Conservation (phyloP, 2,888 invertebrate species). For the Baronia brevicornis region DNA sequence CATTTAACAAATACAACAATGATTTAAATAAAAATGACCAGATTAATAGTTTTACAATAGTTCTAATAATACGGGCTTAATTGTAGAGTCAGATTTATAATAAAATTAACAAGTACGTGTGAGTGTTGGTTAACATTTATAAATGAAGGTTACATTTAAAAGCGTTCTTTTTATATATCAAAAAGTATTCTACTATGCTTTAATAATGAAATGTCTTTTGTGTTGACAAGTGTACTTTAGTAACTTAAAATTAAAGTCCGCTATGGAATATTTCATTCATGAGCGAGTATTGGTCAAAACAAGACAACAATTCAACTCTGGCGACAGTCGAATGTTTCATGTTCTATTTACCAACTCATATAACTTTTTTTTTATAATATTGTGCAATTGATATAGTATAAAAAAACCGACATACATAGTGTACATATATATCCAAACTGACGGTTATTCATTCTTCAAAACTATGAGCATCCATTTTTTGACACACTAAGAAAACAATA, state of each 20-base stretch:
- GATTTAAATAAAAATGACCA: conserved; percentile 75
- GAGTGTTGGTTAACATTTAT: conserved; percentile 73
- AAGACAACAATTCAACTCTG: conserved; percentile 43
- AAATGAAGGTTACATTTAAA: conserved; percentile 67
- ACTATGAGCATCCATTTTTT: conserved; percentile 42
- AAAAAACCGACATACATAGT: conserved; percentile 57
- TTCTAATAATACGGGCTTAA: conserved; percentile 67
- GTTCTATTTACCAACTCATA: conserved; percentile 21
- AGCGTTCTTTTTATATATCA: conserved; percentile 63
- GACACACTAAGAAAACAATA: conserved; percentile 41
- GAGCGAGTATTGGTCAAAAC: conserved; percentile 35
- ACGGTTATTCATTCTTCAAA: conserved; percentile 11
- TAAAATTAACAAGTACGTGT: conserved; percentile 69
- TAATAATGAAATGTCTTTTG: conserved; percentile 67
- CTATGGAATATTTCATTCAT: conserved; percentile 42
- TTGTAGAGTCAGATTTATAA: conserved; percentile 65
- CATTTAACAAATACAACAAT: conserved; percentile 70
- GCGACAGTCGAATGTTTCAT: conserved; percentile 42
- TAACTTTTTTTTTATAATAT: conserved; percentile 32
- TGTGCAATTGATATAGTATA: conserved; percentile 56
- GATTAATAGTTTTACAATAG: conserved; percentile 69
- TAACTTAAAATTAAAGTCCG: conserved; percentile 56
- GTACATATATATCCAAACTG: conserved; percentile 34
- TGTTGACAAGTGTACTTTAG: conserved; percentile 61
- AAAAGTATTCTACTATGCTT: conserved; percentile 64